Percentiles rank a stretch among this genome's conserved stretches.
phyloP scores from a whole-genome alignment of 2,888 invertebrate genomes.

The Drosophila gaucha region DNA sequence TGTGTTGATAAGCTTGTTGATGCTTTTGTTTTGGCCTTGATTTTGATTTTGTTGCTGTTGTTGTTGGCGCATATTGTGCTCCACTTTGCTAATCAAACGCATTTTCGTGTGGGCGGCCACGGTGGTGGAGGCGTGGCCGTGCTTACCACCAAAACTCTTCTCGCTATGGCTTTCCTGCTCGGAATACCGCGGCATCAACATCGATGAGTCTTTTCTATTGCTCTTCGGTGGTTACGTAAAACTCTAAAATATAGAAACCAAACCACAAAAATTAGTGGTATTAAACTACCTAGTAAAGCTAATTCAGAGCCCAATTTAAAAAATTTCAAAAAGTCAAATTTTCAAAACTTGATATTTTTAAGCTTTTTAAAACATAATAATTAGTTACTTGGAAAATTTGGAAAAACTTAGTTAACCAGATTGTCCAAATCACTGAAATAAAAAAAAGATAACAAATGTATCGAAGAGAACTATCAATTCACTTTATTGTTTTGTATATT shows the following conservation, averaged over 20 bases:
- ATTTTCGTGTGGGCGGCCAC: conserved; percentile 74
- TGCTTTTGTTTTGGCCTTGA: conserved; percentile 37
- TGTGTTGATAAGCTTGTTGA: conserved; percentile 69
- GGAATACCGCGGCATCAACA: conserved; percentile 74
- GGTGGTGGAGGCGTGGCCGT: conserved; percentile 50
- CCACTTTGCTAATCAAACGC: conserved; percentile 72
- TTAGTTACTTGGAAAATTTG: conserved; percentile 12
- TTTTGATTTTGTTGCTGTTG: conserved; percentile 13
- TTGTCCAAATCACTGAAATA: conserved; percentile 16
- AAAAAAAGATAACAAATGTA: not conserved
- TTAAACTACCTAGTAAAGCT: not conserved
- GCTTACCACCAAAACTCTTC: conserved; percentile 26
- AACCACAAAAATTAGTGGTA: not conserved
- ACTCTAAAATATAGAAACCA: conserved; percentile 22
- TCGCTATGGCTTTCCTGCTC: conserved; percentile 58
- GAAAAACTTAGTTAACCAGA: conserved; percentile 20
- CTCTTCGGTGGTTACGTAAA: conserved; percentile 24
- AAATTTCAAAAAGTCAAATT: not conserved
- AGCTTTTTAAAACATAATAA: no score
- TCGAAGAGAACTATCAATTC: not conserved
- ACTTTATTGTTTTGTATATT: not conserved
- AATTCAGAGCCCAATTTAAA: not conserved
- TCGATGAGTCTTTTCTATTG: conserved; percentile 34
- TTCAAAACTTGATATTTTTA: no score
- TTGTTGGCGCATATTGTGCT: conserved; percentile 74